These are phyloP conservation scores for Erpobdella octoculata DNA, from an alignment of 2,888 invertebrate genomes.

Conservation along the genomic window DNA sequence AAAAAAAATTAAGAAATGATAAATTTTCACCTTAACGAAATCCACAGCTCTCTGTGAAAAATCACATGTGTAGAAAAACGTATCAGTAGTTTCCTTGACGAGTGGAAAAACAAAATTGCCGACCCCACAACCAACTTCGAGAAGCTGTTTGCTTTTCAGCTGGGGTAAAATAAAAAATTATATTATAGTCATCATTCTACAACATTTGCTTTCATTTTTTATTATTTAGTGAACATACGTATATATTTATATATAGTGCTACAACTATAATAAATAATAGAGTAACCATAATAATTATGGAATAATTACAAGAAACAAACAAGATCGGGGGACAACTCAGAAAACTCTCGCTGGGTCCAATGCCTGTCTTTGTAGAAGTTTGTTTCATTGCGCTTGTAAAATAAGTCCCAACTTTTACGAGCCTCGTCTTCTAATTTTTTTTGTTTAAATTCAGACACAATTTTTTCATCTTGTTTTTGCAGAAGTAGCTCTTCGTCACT, in stretches of 20 bases:
- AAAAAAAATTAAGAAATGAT: too few species aligned
- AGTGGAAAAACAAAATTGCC: conserved; percentile 92
- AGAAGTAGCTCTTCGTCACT: conserved; percentile 11
- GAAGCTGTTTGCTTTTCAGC: conserved; percentile 47
- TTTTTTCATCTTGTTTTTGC: conserved; percentile 24
- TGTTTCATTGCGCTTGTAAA: conserved; percentile 87
- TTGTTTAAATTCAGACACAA: conserved; percentile 64
- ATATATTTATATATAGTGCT: background rate
- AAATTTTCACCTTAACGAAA: conserved; percentile 69
- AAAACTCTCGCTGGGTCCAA: conserved; percentile 91
- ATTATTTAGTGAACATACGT: too few species aligned
- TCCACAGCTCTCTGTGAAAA: conserved; percentile 82
- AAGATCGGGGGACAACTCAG: conserved; percentile 62
- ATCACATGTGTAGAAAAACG: conserved; percentile 76
- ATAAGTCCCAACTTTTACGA: conserved; percentile 85
- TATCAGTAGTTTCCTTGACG: conserved; percentile 67
- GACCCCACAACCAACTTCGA: conserved; percentile 90
- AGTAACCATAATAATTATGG: too few species aligned
- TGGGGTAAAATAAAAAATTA: background rate
- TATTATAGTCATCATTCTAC: too few species aligned
- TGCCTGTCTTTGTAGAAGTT: conserved; percentile 89
- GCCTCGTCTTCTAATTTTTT: conserved; percentile 72
- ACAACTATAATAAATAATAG: too few species aligned
- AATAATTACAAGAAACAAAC: conserved; percentile 15
- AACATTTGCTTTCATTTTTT: too few species aligned